These are phyloP conservation scores for Megatriorchis doriae DNA, from an alignment of 2,113 vertebrate species.

Conservation along the genomic window DNA sequence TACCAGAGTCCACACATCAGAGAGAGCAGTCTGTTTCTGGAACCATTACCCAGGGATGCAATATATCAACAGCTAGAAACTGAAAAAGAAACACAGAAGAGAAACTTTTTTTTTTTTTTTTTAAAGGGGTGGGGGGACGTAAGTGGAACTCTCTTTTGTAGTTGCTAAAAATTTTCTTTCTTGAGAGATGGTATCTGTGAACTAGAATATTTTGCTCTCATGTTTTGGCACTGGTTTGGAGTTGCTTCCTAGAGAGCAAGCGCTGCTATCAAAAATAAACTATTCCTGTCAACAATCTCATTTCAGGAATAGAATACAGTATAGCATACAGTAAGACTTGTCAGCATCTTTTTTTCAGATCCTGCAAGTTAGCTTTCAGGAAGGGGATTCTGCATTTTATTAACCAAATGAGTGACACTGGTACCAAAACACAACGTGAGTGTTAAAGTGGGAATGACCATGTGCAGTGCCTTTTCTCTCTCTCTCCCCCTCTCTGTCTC, in stretches of 20 bases:
- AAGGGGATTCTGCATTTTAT: neutral
- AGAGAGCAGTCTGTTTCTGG: neutral
- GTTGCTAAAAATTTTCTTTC: neutral
- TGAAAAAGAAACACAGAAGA: neutral
- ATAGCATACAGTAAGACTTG: neutral
- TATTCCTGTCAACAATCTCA: neutral
- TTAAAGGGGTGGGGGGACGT: fast-evolving
- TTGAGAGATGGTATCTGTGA: neutral
- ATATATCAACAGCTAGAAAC: neutral
- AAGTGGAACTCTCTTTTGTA: neutral
- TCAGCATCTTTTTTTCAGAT: neutral
- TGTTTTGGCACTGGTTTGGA: neutral
- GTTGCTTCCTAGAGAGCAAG: neutral
- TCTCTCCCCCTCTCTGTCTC: neutral
- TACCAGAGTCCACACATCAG: neutral
- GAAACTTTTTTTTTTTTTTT: neutral
- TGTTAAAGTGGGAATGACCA: neutral
- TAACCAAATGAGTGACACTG: neutral
- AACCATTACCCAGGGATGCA: neutral
- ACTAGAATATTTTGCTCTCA: neutral
- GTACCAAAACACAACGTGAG: neutral
- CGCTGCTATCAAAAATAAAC: neutral
- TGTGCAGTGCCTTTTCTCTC: neutral
- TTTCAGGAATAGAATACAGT: neutral
- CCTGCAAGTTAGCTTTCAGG: neutral